Evolutionary conservation across 2,113 vertebrate species (phyloP).

Genomic region (Columba livia): DNA sequence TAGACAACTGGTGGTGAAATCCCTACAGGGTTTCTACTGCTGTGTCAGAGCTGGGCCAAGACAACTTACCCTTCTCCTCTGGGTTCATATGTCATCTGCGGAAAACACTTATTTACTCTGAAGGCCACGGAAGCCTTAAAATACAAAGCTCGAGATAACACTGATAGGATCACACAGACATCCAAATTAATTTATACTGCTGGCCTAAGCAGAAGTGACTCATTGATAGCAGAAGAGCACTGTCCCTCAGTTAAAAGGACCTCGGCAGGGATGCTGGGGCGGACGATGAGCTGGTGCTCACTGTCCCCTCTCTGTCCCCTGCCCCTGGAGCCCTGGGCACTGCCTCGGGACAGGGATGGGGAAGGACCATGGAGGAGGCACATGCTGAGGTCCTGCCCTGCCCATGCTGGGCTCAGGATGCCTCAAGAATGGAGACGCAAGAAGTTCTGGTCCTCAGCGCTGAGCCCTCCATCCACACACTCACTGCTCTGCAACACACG

Average conservation of each 20-base stretch:
- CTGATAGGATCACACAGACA: slow-evolving; percentile 49
- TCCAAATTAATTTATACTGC: slow-evolving; percentile 29
- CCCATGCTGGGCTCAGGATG: not conserved
- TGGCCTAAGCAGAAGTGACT: slow-evolving; percentile 35
- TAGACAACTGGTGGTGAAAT: slow-evolving; percentile 3
- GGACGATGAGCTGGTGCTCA: not conserved
- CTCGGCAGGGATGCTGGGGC: fast-evolving
- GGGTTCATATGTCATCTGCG: not conserved
- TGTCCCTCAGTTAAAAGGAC: not conserved
- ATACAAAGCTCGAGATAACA: not conserved
- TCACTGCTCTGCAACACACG: fast-evolving
- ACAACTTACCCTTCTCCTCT: not conserved
- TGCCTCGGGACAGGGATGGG: fast-evolving
- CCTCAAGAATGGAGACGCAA: not conserved
- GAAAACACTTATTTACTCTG: slow-evolving; percentile 41
- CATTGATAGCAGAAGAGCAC: not conserved
- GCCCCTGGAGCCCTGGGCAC: fast-evolving
- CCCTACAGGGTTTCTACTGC: not conserved
- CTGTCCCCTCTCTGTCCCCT: no score
- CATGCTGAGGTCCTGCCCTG: fast-evolving
- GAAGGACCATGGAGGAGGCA: fast-evolving
- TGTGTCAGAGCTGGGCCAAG: not conserved
- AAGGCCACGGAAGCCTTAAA: slow-evolving; percentile 23
- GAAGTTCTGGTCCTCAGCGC: fast-evolving
- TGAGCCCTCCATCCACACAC: fast-evolving